Conservation (phyloP, 2,797 vertebrate species). For the Miichthys miiuy region DNA sequence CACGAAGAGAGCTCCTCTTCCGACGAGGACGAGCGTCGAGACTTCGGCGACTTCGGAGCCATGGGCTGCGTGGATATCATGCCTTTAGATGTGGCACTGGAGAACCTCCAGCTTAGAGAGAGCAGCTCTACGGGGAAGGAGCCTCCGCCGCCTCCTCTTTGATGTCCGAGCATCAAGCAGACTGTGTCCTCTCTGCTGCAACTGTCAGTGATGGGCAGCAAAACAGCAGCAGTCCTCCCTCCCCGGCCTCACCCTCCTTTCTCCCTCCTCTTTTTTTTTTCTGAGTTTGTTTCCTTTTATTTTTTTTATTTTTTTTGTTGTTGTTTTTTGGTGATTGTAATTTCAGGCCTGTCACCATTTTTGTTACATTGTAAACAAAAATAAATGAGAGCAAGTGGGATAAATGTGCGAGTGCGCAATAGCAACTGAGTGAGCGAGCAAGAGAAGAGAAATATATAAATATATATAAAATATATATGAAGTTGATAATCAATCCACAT, state of each 20-base stretch:
- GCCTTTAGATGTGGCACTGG: slow-evolving; percentile 99
- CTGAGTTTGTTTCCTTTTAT: slow-evolving; percentile 85
- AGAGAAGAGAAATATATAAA: slow-evolving; percentile 79
- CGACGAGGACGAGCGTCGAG: slow-evolving; percentile 95
- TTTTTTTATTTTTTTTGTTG: background rate
- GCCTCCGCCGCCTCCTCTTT: slow-evolving; percentile 99
- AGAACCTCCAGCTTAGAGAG: slow-evolving; percentile 98
- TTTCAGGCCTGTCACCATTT: slow-evolving; percentile 98
- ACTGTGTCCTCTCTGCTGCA: slow-evolving; percentile 99
- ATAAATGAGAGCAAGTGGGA: slow-evolving; percentile 88
- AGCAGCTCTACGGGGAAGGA: slow-evolving; percentile 94
- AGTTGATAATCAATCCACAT: slow-evolving; percentile 99
- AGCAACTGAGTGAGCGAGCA: slow-evolving; percentile 69
- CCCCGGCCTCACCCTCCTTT: slow-evolving; percentile 79
- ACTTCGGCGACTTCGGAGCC: slow-evolving; percentile 98
- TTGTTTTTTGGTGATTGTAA: slow-evolving; percentile 95
- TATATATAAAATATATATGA: slow-evolving; percentile 83
- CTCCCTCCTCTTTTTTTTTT: slow-evolving; percentile 80
- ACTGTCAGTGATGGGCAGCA: slow-evolving; percentile 95
- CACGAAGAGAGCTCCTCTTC: slow-evolving; percentile 98
- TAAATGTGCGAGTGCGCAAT: slow-evolving; percentile 85
- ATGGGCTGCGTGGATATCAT: slow-evolving; percentile 99
- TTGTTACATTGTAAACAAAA: slow-evolving; percentile 99
- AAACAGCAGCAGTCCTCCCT: slow-evolving; percentile 82
- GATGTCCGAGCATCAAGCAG: slow-evolving; percentile 96